Percentiles rank a stretch among this genome's conserved stretches.
Conservation (phyloP, 2,797 vertebrate species). For the Cirrhinus mrigala region DNA sequence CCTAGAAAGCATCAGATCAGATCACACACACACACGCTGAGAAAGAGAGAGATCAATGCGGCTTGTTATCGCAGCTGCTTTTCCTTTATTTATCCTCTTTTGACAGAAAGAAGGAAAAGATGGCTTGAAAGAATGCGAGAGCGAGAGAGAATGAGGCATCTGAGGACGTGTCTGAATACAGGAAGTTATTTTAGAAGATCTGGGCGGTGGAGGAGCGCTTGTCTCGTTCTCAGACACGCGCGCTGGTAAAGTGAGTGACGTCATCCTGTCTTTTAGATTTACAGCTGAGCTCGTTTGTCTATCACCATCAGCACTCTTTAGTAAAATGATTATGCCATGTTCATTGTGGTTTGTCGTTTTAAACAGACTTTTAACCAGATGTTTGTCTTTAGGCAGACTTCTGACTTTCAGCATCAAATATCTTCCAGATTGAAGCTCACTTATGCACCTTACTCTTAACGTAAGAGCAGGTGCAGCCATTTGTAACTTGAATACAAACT, state of each 20-base stretch:
- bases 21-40: constrained; percentile 25
- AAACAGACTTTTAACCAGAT: not conserved
- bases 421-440: not conserved
- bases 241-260: constrained; percentile 12
- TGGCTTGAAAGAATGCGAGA: constrained; percentile 40
- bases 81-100: constrained; percentile 45
- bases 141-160: constrained; percentile 37
- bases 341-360: not conserved
- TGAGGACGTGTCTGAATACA: constrained; percentile 48
- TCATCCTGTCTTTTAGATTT: constrained; percentile 26
- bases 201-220: constrained; percentile 32
- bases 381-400: not conserved
- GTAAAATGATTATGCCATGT: not conserved
- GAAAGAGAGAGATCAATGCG: constrained; percentile 42
- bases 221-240: constrained; percentile 12
- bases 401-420: not conserved
- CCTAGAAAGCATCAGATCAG: constrained; percentile 44
- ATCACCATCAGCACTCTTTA: not conserved
- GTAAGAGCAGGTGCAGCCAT: not conserved
- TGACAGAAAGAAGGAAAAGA: constrained; percentile 36
- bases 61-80: constrained; percentile 51
- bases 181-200: constrained; percentile 40
- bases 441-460: not conserved
- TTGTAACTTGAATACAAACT: not conserved
- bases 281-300: not conserved